These are phyloP conservation scores for Sciurus niger DNA, from an alignment of 2,113 vertebrate genomes.

Conservation along the genomic window DNA sequence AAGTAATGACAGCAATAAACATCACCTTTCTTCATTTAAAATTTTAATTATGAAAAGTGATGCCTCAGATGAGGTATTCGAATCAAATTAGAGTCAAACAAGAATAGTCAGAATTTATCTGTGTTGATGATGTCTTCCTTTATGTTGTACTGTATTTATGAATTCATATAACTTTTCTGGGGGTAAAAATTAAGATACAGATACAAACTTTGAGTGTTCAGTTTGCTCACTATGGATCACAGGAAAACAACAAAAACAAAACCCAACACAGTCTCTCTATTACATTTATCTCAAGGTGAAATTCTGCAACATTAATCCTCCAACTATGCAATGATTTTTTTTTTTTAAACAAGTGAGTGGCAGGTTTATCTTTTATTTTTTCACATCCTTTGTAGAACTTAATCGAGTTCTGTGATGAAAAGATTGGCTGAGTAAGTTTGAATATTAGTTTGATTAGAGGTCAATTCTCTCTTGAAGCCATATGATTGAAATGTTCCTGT, in stretches of 20 bases:
- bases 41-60: not conserved
- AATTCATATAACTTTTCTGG: not conserved
- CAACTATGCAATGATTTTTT: not conserved
- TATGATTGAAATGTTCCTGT: not conserved
- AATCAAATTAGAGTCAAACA: not conserved
- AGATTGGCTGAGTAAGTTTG: not conserved
- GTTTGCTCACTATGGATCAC: not conserved
- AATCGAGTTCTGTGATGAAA: not conserved
- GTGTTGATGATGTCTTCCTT: not conserved
- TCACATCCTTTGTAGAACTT: not conserved
- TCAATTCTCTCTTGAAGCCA: not conserved
- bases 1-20: not conserved
- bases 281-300: not conserved
- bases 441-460: not conserved
- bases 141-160: not conserved
- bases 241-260: not conserved
- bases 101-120: not conserved
- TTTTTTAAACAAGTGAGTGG: not conserved
- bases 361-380: not conserved
- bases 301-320: not conserved
- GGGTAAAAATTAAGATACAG: not conserved
- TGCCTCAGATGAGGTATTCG: not conserved
- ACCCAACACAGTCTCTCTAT: not conserved
- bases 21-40: not conserved
- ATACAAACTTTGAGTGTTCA: not conserved